phyloP scores from a whole-genome alignment of 2,797 vertebrate genomes.

The Bovichtus diacanthus region DNA sequence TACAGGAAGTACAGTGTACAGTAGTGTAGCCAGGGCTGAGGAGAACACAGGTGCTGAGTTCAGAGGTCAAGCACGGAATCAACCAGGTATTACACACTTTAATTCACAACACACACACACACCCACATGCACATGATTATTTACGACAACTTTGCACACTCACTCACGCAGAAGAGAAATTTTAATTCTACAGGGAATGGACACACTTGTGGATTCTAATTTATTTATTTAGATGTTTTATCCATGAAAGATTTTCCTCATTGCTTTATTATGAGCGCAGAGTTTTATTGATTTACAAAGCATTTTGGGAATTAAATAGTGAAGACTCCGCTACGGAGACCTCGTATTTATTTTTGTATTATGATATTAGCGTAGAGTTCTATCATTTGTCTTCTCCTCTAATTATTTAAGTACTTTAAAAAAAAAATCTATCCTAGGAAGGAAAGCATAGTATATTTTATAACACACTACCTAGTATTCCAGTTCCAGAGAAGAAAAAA shows the following conservation, averaged over 20 bases:
- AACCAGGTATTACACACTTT: constrained; percentile 80
- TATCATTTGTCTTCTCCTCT: constrained; percentile 74
- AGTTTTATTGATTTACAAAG: constrained; percentile 72
- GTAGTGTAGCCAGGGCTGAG: constrained; percentile 44
- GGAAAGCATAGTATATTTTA: constrained; percentile 68
- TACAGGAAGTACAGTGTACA: constrained; percentile 65
- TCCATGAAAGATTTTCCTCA: constrained; percentile 57
- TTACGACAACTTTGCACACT: constrained; percentile 59
- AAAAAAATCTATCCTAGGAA: constrained; percentile 42
- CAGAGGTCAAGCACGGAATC: constrained; percentile 65
- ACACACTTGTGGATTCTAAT: constrained; percentile 62
- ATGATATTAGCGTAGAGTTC: constrained; percentile 61
- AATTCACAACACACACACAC: constrained; percentile 40
- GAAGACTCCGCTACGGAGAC: constrained; percentile 55
- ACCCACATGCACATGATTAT: constrained; percentile 41
- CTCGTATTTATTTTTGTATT: constrained; percentile 83
- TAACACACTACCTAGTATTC: constrained; percentile 66
- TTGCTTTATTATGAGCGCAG: constrained; percentile 61
- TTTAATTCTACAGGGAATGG: constrained; percentile 68
- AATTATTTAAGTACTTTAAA: constrained; percentile 55
- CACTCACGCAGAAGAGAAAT: constrained; percentile 46
- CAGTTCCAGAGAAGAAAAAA: constrained; percentile 40
- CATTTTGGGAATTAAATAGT: constrained; percentile 62
- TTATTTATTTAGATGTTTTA: constrained; percentile 67
- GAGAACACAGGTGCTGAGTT: constrained; percentile 42